Evolutionary conservation across 2,888 invertebrate species (phyloP), one percentile per base, ranked within the genome.

Genomic region (Ypsolopha sequella): DNA sequence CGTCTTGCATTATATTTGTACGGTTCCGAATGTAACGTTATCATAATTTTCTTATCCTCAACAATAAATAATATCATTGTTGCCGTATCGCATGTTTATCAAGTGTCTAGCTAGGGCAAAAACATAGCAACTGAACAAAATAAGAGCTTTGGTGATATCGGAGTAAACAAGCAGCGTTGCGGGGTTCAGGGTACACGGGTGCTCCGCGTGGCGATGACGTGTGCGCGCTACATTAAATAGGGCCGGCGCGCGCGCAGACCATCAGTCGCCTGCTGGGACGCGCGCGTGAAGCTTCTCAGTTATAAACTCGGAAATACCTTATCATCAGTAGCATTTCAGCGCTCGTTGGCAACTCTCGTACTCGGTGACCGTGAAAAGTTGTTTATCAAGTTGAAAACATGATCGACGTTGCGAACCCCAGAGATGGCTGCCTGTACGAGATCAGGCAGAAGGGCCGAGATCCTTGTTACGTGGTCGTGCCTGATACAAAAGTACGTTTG

Each of bases 381-480:
- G 55, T 57, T 62, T 61, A 66, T 69, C 7, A 46, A 50, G 35
- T 10, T 51, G 33, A 52, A 64, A 55, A 72, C 61, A 85, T 87
- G 86, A 80, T 86, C 59, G 84, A 82, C 63, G 67, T 81, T 62
- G 77, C 76, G 65, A 78, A 80, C 60, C 75, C 79, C 58, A 71
- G 76, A 63, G 80, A 86, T 80, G 89, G 87, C 70, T 89, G 90
- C 81, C 87, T 91, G 55, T 91, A 91, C 76, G 91, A 91, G 73
- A 88, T 91, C 72, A 88, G 89, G 76, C 90, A 90, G 68, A 88
- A 88, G 74, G 91, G 91, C 64, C 88, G 89, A 61, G 88, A 90
- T 59, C 89, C 90, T 70, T 91, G 90, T 87, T 91, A 91, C 70
- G 90, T 91, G 68, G 90, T 91, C 87, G 91, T 91, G 72, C 90